phyloP scores from a whole-genome alignment of 2,797 vertebrate genomes.

The Myotis myotis region DNA sequence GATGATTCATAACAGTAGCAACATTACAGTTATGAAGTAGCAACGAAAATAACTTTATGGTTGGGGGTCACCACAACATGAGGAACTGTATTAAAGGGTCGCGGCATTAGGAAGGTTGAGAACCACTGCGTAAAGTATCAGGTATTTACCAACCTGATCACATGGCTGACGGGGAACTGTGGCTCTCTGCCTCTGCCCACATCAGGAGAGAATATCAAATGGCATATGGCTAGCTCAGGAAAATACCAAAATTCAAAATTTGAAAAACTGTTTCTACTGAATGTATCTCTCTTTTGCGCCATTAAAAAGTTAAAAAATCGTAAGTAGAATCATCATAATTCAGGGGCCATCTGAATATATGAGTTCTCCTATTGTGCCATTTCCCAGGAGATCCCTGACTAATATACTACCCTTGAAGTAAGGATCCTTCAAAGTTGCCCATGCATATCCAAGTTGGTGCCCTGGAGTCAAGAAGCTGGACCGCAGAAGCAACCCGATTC shows the following conservation, averaged over 20 bases:
- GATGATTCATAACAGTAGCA: too few species aligned
- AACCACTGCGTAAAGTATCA: too few species aligned
- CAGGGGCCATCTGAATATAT: background rate
- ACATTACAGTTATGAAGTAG: too few species aligned
- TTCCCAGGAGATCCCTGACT: background rate
- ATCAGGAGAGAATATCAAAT: background rate
- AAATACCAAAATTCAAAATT: background rate
- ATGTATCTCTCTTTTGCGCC: background rate
- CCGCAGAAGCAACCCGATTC: background rate
- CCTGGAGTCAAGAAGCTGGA: background rate
- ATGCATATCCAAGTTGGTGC: background rate
- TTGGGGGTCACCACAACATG: too few species aligned
- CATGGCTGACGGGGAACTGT: background rate
- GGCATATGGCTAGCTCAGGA: background rate
- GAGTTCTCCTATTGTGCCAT: background rate
- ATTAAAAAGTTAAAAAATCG: background rate
- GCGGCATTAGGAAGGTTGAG: too few species aligned
- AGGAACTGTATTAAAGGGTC: too few species aligned
- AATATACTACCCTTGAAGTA: background rate
- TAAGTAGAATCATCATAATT: background rate
- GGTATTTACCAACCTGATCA: background rate
- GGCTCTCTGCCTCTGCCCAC: background rate
- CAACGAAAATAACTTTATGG: too few species aligned
- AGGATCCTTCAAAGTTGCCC: background rate
- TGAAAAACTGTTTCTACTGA: background rate